Base-by-base conservation (phyloP, 2,113 vertebrate genomes). In the Baryphthengus martii region DNA sequence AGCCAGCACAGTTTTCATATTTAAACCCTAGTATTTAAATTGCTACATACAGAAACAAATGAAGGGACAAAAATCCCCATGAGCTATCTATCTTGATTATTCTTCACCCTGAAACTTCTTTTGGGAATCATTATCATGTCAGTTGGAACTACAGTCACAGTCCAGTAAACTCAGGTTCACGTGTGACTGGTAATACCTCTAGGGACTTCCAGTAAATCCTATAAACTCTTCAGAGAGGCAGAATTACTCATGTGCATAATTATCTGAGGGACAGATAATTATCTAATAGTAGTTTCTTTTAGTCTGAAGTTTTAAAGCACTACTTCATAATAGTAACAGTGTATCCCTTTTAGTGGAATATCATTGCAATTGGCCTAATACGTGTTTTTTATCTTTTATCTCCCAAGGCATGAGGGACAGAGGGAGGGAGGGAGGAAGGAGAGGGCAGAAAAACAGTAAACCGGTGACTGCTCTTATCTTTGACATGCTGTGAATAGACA, bases 381-480 rank as follows among this genome's bases (percentile, higher is more conserved):
- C 72, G 92, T 96, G 92, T 78, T 95, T 97, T 86, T 97, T 97
- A 97, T 98, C 96, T 98, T 97, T 97, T 97, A 98, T 98, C 97
- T 97, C 94, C 93, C 7, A 14, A 96, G 86, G 96, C 97, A 95
- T 87, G 91, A 97, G 96, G 97, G 97, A 96, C 2, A 2, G 61
- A 26, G 65, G 49, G 68, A 97, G 37, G 29, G 67, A 92, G 59
- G 58, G 58, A 90, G 67, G 97, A 97, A 97, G 96, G 97, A 98
- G 97, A 97, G 96, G 97, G 93, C 93, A 94, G 72, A 97, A 95
- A 94, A 97, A 97, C 96, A 97, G 98, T 98, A 98, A 98, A 98
- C 98, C 11, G 9, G 96, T 98, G 97, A 98, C 97, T 98, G 97
- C 96, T 98, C 97, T 98, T 98, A 98, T 98, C 98, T 98, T 97